Base-by-base conservation (phyloP, 2,113 vertebrate genomes). In the Corythornis cristatus region DNA sequence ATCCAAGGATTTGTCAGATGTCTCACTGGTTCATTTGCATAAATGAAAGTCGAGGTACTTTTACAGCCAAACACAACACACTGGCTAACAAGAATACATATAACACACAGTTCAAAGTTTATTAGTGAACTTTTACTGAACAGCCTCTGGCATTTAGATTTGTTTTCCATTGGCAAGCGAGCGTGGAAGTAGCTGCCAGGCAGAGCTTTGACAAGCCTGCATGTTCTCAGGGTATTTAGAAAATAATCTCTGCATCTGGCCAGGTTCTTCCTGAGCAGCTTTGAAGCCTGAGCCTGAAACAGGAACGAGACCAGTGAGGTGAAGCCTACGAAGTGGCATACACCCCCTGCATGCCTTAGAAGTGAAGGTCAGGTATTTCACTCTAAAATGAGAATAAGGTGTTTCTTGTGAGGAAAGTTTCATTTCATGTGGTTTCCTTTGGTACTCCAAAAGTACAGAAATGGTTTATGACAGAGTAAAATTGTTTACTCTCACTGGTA, bases 51-150 rank as follows among this genome's bases (percentile, higher is more conserved):
- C 86, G 56, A 80, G 83, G 67, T 75, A 71, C 89, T 88, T 93
- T 85, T 58, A 37, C 90, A 95, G 96, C 96, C 97, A 98, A 97
- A 54, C 77, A 91, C 94, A 97, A 97, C 80, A 96, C 45, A 6
- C 83, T 93, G 93, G 90, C 89, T 97, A 91, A 90, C 82, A 85
- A 88, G 82, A 91, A 50, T 40, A 80, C 84, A 76, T 95, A 51
- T 96, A 96, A 96, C 48, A 91, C 66, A 67, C 86, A 81, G 94
- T 94, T 95, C 93, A 73, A 91, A 90, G 88, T 95, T 97, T 96
- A 97, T 97, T 97, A 95, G 95, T 53, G 72, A 89, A 79, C 89
- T 95, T 95, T 83, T 89, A 89, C 88, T 95, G 94, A 96, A 88
- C 71, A 94, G 89, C 40, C 73, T 89, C 96, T 97, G 97, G 97